Conservation (phyloP, 92 coral and sea anemone species). For the Hydrozoanthus gracilis region DNA sequence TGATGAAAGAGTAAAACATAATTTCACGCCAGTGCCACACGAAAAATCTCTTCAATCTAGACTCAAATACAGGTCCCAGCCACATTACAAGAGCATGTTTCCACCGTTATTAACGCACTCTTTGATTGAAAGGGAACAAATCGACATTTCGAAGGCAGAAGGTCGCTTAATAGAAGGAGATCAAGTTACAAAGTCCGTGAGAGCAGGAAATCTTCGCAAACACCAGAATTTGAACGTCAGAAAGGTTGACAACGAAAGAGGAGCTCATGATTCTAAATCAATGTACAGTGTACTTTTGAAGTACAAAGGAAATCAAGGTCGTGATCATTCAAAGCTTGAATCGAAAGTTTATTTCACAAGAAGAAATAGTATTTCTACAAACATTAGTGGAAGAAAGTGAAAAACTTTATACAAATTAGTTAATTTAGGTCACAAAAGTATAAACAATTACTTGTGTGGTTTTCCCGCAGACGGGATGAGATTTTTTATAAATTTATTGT, state of each 20-base stretch:
- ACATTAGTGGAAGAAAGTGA: not conserved
- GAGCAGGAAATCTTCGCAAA: not conserved
- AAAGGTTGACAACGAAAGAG: not conserved
- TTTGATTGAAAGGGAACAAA: constrained; percentile 10
- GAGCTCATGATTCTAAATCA: not conserved
- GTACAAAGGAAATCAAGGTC: not conserved
- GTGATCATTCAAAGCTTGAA: not conserved
- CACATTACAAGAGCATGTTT: constrained; percentile 17
- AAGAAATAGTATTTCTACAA: constrained; percentile 53
- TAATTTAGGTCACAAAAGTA: too few species aligned
- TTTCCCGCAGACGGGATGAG: too few species aligned
- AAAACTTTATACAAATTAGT: too few species aligned
- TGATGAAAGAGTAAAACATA: constrained; percentile 48
- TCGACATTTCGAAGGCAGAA: not conserved
- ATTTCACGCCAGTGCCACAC: not conserved
- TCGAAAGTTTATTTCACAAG: constrained; percentile 32
- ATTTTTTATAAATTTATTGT: too few species aligned
- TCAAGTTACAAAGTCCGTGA: not conserved
- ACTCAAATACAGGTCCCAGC: constrained; percentile 30
- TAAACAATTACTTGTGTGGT: too few species aligned
- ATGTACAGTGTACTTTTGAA: constrained; percentile 6
- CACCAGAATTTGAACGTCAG: not conserved
- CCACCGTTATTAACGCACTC: constrained; percentile 27
- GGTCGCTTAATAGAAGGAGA: not conserved
- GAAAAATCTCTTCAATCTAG: constrained; percentile 29